Base-by-base conservation (phyloP, 2,888 invertebrate genomes). In the Leucoma salicis region DNA sequence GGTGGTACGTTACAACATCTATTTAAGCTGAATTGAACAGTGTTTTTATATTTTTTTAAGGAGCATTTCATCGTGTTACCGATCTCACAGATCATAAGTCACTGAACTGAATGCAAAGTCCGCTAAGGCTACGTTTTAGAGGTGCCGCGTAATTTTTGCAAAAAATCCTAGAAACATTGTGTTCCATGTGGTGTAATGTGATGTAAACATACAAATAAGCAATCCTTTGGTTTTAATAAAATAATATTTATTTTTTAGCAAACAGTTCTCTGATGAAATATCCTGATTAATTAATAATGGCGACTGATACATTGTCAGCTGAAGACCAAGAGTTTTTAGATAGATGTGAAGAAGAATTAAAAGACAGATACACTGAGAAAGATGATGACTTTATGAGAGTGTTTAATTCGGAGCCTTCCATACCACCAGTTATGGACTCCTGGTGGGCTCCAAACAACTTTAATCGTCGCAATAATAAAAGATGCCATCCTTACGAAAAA, bases 331-430 rank as follows among this genome's bases (percentile, higher is more conserved):
- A 90, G 32, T 93, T 93, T 57, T 63, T 94, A 37, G 88, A 85
- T 3, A 86, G 91, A 66, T 93, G 92, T 65, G 93, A 94, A 61
- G 89, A 90, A 45, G 91, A 92, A 65, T 91, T 93, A 35, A 88
- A 91, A 54, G 76, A 91, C 45, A 91, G 94, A 49, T 93, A 83
- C 57, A 92, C 93, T 25, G 91, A 91, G 21, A 86, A 91, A 5
- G 94, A 94, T 78, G 80, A 80, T 32, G 92, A 92, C 37, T 94
- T 92, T 64, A 90, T 91, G 82, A 83, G 79, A 63, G 78, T 84
- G 1, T 81, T 71, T 31, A 83, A 82, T 47, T 73, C 80, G 10
- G 76, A 82, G 12, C 64, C 73, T 1, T 82, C 86, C 7, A 67
- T 49, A 7, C 93, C 93, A 3, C 93, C 94, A 5, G 88, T 93